Evolutionary conservation across 2,888 invertebrate species (phyloP), one percentile per base, ranked within the genome.

Genomic region (Panorpa germanica): DNA sequence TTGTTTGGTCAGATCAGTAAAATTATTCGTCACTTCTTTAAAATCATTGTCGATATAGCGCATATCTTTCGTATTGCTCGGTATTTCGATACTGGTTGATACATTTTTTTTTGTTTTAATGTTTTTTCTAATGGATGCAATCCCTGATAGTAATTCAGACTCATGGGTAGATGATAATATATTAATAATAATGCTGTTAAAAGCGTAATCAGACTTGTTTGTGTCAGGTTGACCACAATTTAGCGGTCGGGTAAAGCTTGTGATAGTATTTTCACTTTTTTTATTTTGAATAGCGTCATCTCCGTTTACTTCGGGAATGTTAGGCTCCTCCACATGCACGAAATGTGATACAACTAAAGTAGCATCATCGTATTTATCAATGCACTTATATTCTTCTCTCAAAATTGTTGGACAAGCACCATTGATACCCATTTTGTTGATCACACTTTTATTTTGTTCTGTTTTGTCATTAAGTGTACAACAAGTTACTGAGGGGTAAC

Each of bases 191-290:
- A 58, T 59, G 56, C 59, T 55, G 58, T 61, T 61, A 61, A 61
- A 61, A 62, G 61, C 60, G 59, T 61, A 61, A 61, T 62, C 62
- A 61, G 62, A 61, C 62, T 61, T 62, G 59, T 62, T 59, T 57
- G 58, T 57, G 57, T 59, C 57, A 57, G 56, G 53, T 50, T 34
- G 33, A n/a, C n/a, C n/a, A n/a, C n/a, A n/a, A n/a, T n/a, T n/a
- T n/a, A n/a, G n/a, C n/a, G n/a, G n/a, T n/a, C n/a, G n/a, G n/a
- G n/a, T n/a, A n/a, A n/a, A n/a, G n/a, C n/a, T n/a, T n/a, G n/a
- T n/a, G n/a, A n/a, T n/a, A n/a, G n/a, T n/a, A n/a, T n/a, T n/a
- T n/a, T n/a, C n/a, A n/a, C n/a, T n/a, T n/a, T n/a, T n/a, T n/a
- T n/a, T n/a, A n/a, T n/a, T n/a, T n/a, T n/a, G n/a, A n/a, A n/a